Base-by-base conservation (phyloP, 2,888 invertebrate species). In the Hirtodrosophila trivittata region DNA sequence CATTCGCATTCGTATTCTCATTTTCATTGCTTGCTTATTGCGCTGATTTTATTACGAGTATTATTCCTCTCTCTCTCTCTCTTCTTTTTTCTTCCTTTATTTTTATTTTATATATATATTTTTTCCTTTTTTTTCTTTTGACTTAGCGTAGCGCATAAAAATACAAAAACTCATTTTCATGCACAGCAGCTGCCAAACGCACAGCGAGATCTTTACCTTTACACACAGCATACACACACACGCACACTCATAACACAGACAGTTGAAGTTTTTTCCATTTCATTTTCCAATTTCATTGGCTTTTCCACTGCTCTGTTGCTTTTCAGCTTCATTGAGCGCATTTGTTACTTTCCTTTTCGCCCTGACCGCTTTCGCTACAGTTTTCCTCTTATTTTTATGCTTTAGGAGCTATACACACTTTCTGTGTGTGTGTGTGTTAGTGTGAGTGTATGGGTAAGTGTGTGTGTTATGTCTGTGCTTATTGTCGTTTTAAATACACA, bases 1-100 rank as follows among this genome's bases (percentile, higher is more conserved):
- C 21, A 49, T 46, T 58, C 51, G 45, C 35, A 47, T 73, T 76
- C 38, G 52, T 58, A 57, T 55, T 62, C 59, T 55, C 59, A 42
- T 62, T 60, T 81, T 84, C 78, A 84, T 85, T 75, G 80, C 76
- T 78, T 78, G 75, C 76, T 78, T 78, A 75, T 78, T 81, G 78
- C 85, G 78, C 71, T 85, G 85, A 80, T 80, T 85, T 80, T 80
- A 80, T 80, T 84, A 75, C 85, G 51, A 77, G 77, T 66, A 71
- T 77, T 81, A 77, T 74, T 75, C 68, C 51, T 16, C 32, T 45
- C n/a, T n/a, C n/a, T 51, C 35, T 28, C 41, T 47, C 26, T 43
- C 45, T 47, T 30, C 16, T 6, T n/a, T 12, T 41, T 3, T 39
- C 16, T 21, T 12, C 10, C 9, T 28, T 10, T 21, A 5, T 14